A percentile compares a stretch with the other conserved stretches of the same genome.
Conservation (phyloP, 2,797 vertebrate genomes). For the Peromyscus melanophrys region DNA sequence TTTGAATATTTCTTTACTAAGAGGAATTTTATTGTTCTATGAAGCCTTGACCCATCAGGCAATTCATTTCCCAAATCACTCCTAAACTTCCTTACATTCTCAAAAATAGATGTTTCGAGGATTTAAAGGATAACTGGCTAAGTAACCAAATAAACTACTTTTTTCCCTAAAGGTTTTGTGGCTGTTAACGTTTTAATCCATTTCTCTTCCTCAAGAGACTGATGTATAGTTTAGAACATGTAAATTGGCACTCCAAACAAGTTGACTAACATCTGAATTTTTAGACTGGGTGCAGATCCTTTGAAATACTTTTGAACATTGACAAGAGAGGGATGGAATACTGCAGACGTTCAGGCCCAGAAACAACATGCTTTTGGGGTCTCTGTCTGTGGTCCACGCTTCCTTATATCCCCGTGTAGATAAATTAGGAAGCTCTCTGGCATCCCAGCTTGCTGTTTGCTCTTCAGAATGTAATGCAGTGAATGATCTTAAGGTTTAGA, state of each 20-base stretch:
- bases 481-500: background rate
- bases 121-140: background rate
- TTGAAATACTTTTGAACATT: slow-evolving; percentile 56
- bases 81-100: background rate
- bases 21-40: background rate
- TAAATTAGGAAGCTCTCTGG: background rate
- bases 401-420: background rate
- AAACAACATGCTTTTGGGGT: background rate
- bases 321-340: background rate
- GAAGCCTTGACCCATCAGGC: background rate
- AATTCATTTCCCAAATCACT: background rate
- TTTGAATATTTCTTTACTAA: background rate
- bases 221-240: background rate
- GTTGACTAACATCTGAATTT: slow-evolving; percentile 26
- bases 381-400: background rate
- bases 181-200: background rate
- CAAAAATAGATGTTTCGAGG: background rate
- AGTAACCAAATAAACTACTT: background rate
- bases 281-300: slow-evolving; percentile 9
- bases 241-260: background rate
- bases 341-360: background rate
- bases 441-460: background rate
- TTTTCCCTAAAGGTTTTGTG: background rate
- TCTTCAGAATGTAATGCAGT: slow-evolving; percentile 5
- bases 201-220: background rate